Evolutionary conservation across 2,797 vertebrate genomes (phyloP).

Genomic region (Pseudomugil tenellus): DNA sequence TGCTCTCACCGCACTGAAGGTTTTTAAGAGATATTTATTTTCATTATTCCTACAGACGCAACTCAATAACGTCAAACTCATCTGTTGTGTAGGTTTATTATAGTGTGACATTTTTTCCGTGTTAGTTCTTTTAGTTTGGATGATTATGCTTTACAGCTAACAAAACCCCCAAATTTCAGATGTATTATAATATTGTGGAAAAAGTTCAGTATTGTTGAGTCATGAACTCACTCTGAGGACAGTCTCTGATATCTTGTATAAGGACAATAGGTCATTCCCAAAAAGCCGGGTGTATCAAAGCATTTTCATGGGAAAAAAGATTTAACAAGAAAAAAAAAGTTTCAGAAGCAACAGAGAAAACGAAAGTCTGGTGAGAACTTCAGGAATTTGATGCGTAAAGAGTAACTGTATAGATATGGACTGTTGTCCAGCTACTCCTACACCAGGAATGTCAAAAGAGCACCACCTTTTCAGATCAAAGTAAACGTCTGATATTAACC

Average conservation of each 20-base stretch:
- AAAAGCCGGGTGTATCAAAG: neutral
- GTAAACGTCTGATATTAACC: too few species aligned
- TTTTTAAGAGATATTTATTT: neutral
- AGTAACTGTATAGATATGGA: too few species aligned
- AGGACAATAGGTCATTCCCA: neutral
- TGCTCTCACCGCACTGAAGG: neutral
- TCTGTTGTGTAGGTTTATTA: too few species aligned
- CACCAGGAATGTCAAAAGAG: too few species aligned
- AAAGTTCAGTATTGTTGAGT: neutral
- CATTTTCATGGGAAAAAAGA: too few species aligned
- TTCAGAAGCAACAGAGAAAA: neutral
- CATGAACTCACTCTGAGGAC: too few species aligned
- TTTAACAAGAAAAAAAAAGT: neutral
- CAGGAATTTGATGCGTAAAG: too few species aligned
- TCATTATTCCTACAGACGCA: too few species aligned
- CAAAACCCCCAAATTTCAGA: neutral
- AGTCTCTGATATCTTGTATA: neutral
- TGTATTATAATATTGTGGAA: neutral
- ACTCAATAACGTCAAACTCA: too few species aligned
- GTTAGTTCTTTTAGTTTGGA: neutral
- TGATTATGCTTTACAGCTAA: too few species aligned
- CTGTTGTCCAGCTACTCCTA: too few species aligned
- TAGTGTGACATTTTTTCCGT: neutral
- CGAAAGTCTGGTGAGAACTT: neutral
- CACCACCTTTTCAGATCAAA: too few species aligned